Base-by-base conservation (phyloP, 2,113 vertebrate genomes). In the Andinoacara biseriatus region DNA sequence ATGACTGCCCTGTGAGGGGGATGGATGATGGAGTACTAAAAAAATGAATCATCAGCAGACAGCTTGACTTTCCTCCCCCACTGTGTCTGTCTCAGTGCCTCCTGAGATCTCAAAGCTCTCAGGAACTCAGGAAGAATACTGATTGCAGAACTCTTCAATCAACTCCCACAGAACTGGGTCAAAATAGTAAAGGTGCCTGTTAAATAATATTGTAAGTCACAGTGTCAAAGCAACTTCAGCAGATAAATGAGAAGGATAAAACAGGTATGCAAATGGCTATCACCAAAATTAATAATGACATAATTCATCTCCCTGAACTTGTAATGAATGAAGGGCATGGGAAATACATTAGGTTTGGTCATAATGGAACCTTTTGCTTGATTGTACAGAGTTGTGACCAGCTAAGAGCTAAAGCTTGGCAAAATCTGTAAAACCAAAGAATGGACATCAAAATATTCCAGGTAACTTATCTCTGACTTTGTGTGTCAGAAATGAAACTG, bases 81-180 rank as follows among this genome's bases (percentile, higher is more conserved):
- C 74, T 61, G 82, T 24, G 81, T 90, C 59, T 84, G 82, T 76
- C 78, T 88, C 49, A 58, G 56, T 24, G 63, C 76, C 91, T 89
- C 84, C 65, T 74, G 85, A 86, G 87, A 88, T 80, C 86, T 56
- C 60, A 52, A 35, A 88, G 67, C 43, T 76, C 82, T 84, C 84
- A 87, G 76, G 52, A 88, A 82, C 79, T 29, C 22, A 7, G 63
- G 40, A 49, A 58, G 17, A 86, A 80, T 82, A 79, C 83, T 87
- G 90, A 92, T 88, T 87, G 90, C 85, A 85, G 76, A 94, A 60
- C 75, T 92, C 84, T 65, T 92, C 86, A 89, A 75, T 94, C 86
- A 92, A 77, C 88, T 86, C 83, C 87, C 49, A 84, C 91, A 85
- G 69, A 67, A 82, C 1, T 76, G 80, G 31, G 74, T 81, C 49